These are phyloP conservation scores for Nylanderia fulva DNA, from an alignment of 1,140 invertebrate species.

Conservation along the genomic window DNA sequence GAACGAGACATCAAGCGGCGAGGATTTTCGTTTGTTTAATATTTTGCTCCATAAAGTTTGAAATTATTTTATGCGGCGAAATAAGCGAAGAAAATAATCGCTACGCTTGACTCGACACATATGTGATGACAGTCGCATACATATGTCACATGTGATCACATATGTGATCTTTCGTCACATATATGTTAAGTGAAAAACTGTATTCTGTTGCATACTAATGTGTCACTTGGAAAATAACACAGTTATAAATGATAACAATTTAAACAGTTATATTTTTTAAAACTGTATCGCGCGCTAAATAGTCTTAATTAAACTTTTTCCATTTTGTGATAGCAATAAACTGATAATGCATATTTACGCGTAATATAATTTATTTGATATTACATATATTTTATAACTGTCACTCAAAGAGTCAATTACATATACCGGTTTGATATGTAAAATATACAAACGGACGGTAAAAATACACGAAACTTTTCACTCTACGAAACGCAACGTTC, in stretches of 20 bases:
- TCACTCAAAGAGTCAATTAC: neutral
- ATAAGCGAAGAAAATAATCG: too few species aligned
- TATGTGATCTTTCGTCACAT: too few species aligned
- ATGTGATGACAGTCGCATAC: neutral
- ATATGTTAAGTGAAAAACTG: neutral
- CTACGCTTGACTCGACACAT: neutral
- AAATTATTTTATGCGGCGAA: neutral
- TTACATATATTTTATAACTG: neutral
- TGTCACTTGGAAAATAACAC: neutral
- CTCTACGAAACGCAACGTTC: neutral
- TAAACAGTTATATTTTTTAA: neutral
- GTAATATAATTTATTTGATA: neutral
- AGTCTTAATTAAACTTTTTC: neutral
- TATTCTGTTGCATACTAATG: neutral
- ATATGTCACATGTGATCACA: too few species aligned
- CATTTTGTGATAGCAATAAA: neutral
- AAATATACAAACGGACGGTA: neutral
- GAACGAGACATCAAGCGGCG: conserved; percentile 3
- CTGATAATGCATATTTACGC: neutral
- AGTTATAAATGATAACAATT: neutral
- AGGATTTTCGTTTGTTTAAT: conserved; percentile 41
- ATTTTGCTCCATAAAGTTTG: neutral
- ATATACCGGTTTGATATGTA: neutral
- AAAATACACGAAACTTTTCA: conserved; percentile 21
- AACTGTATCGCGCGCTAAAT: neutral